Percentiles rank a stretch among this genome's conserved stretches.
Conservation (phyloP, 1,140 invertebrate species). For the Zaprionus tsacasi region DNA sequence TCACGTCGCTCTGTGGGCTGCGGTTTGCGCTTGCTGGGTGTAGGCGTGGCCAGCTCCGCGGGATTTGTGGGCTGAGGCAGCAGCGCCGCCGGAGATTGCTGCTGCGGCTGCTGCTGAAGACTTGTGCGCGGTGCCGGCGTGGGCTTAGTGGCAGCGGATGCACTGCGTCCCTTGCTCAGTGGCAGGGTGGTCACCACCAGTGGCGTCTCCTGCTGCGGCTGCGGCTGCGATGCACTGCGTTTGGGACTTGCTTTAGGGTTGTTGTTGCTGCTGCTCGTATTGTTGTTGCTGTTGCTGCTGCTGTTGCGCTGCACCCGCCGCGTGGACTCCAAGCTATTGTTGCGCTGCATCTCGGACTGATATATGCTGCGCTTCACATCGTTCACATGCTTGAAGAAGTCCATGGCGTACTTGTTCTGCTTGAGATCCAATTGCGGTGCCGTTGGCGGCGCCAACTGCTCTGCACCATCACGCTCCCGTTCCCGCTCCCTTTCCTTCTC, state of each 20-base stretch:
- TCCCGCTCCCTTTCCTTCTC: not conserved
- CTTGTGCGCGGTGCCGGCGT: conserved; percentile 74
- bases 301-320: conserved; percentile 24
- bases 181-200: conserved; percentile 68
- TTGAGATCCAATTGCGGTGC: conserved; percentile 66
- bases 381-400: conserved; percentile 83
- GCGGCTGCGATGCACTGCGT: conserved; percentile 25
- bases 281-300: conserved; percentile 2
- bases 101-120: conserved; percentile 43
- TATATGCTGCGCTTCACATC: conserved; percentile 84
- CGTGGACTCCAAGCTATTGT: conserved; percentile 64
- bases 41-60: conserved; percentile 8
- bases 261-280: conserved; percentile 16
- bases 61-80: not conserved
- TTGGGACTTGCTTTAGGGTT: conserved; percentile 47
- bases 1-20: conserved; percentile 50
- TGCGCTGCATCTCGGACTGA: conserved; percentile 79
- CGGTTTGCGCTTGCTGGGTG: conserved; percentile 40
- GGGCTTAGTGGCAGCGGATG: conserved; percentile 43
- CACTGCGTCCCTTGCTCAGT: conserved; percentile 64
- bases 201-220: conserved; percentile 26
- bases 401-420: conserved; percentile 82
- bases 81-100: conserved; percentile 4
- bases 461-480: not conserved
- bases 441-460: conserved; percentile 13